Conservation (phyloP, 2,113 vertebrate genomes). For the Chamaea fasciata region DNA sequence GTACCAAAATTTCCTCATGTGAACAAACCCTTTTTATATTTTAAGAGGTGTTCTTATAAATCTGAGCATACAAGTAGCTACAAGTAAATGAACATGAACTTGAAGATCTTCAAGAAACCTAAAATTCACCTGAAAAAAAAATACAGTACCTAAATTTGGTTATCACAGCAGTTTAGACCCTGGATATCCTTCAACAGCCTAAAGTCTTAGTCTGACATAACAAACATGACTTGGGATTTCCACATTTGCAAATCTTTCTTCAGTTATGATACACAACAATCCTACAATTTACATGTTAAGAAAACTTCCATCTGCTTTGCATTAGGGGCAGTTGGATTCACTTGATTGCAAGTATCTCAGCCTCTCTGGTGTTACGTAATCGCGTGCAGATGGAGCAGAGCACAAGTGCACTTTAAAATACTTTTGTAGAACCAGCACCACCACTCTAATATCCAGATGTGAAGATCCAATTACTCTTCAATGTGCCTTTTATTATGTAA, state of each 20-base stretch:
- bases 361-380: constrained; percentile 49
- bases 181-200: background rate
- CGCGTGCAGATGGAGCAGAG: constrained; percentile 56
- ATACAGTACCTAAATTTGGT: background rate
- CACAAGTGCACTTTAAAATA: background rate
- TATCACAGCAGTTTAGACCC: background rate
- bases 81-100: background rate
- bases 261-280: constrained; percentile 47
- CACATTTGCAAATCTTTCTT: constrained; percentile 19
- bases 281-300: constrained; percentile 36
- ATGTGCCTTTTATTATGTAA: constrained; percentile 46
- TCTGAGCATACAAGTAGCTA: background rate
- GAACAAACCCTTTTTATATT: background rate
- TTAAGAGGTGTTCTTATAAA: background rate
- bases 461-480: background rate
- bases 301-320: constrained; percentile 66
- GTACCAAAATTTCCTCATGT: background rate
- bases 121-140: background rate
- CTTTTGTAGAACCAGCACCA: constrained; percentile 1
- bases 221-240: background rate
- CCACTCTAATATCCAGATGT: constrained; percentile 52
- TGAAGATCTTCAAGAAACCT: background rate
- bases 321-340: constrained; percentile 61
- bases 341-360: constrained; percentile 54
- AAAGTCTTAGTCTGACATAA: background rate